A percentile compares a stretch with the other conserved stretches of the same genome.
Evolutionary conservation across 2,797 vertebrate species (phyloP).

Genomic region (Cuculus canorus): DNA sequence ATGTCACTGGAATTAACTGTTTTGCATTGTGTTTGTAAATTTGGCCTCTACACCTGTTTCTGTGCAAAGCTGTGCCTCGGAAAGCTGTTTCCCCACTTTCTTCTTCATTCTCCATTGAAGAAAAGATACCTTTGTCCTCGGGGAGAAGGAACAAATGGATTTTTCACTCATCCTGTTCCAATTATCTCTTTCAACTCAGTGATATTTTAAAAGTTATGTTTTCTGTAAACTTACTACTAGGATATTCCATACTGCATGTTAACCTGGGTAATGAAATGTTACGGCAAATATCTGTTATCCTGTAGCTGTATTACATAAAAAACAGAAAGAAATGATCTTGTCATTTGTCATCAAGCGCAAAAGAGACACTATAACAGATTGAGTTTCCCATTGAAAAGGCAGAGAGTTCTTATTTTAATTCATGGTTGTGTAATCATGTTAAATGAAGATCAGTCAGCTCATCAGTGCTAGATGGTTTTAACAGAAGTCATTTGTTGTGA

Average conservation of each 20-base stretch:
- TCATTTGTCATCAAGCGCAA: not conserved
- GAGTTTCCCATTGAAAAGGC: not conserved
- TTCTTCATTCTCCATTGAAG: not conserved
- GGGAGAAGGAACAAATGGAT: not conserved
- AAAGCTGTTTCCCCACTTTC: not conserved
- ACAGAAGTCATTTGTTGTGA: not conserved
- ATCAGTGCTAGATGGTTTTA: not conserved
- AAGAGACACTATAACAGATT: not conserved
- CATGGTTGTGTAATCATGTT: not conserved
- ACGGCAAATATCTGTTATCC: not conserved
- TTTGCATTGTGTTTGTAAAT: not conserved
- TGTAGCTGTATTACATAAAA: not conserved
- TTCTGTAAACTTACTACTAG: not conserved
- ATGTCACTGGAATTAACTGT: not conserved
- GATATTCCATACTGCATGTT: not conserved
- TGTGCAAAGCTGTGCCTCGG: not conserved
- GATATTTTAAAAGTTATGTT: not conserved
- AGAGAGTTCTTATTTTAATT: not conserved
- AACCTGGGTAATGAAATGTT: not conserved
- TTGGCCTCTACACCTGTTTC: not conserved
- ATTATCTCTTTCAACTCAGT: not conserved
- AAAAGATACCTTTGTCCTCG: not conserved
- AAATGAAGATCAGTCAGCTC: not conserved
- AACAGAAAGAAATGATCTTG: not conserved
- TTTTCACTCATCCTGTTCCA: not conserved